Conservation (phyloP, 2,888 invertebrate genomes). For the Thumatha senex region DNA sequence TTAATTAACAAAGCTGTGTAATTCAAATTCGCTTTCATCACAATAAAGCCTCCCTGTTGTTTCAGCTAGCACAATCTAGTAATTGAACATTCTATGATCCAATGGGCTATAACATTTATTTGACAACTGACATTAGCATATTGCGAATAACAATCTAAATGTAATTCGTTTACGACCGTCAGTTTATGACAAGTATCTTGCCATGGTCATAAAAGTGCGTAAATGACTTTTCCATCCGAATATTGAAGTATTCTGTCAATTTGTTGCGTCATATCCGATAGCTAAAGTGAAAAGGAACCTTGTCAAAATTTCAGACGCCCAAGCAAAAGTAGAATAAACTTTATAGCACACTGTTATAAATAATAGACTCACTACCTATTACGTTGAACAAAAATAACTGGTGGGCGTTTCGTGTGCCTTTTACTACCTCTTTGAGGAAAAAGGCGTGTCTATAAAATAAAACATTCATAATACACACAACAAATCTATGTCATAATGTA, state of each 20-base stretch:
- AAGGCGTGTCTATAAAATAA: too few species aligned
- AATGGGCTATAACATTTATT: conserved; percentile 7
- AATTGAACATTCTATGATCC: conserved; percentile 7
- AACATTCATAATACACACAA: too few species aligned
- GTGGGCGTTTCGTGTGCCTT: too few species aligned
- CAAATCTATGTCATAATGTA: too few species aligned
- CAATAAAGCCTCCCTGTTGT: not conserved
- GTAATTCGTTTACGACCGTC: conserved; percentile 2
- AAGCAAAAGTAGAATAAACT: too few species aligned
- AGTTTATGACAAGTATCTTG: not conserved
- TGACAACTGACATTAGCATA: conserved; percentile 4
- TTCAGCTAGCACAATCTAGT: not conserved
- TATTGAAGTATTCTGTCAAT: not conserved
- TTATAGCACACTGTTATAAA: too few species aligned
- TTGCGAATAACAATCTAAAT: conserved; percentile 1
- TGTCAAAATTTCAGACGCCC: too few species aligned
- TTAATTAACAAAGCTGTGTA: not conserved
- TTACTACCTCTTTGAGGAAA: too few species aligned
- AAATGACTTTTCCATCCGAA: not conserved
- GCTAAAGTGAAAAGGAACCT: not conserved
- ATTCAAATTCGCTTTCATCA: not conserved
- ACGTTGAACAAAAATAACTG: too few species aligned
- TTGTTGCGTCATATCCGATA: not conserved
- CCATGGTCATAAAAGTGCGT: not conserved
- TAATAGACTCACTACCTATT: too few species aligned